Conservation (phyloP, 2,797 vertebrate genomes). For the Yasuhikotakia modesta region DNA sequence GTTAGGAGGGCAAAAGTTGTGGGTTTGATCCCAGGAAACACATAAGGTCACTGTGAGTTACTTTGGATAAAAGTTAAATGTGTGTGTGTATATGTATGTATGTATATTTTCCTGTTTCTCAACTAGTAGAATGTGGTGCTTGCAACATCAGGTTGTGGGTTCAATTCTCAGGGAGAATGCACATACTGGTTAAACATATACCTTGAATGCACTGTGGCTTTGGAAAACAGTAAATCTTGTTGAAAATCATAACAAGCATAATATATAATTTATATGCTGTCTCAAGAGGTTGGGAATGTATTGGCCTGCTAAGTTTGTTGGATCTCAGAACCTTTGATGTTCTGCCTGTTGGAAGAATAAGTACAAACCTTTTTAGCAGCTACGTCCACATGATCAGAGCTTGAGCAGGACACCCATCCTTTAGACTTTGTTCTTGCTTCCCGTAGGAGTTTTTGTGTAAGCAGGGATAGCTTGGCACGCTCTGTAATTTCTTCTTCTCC, state of each 20-base stretch:
- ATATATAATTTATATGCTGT: background rate
- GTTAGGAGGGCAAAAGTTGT: too few species aligned
- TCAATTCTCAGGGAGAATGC: background rate
- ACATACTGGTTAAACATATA: background rate
- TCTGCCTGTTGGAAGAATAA: background rate
- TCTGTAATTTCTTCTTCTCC: constrained; percentile 61
- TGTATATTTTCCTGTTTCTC: too few species aligned
- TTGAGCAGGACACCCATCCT: constrained; percentile 69
- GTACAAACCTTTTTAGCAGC: constrained; percentile 76
- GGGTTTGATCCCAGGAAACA: too few species aligned
- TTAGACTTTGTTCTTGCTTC: constrained; percentile 72
- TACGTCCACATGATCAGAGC: constrained; percentile 72
- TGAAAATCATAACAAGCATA: background rate
- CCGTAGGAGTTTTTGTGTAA: constrained; percentile 69
- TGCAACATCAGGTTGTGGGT: background rate
- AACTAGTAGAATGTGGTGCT: background rate
- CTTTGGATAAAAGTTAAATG: too few species aligned
- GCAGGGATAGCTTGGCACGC: constrained; percentile 61
- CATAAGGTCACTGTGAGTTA: too few species aligned
- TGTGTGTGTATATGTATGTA: too few species aligned
- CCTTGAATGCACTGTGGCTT: background rate
- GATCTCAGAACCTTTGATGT: background rate
- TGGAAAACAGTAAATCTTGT: background rate
- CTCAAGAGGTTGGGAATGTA: background rate
- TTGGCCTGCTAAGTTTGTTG: background rate